Evolutionary conservation across 2,797 vertebrate genomes (phyloP), one percentile per base, ranked within the genome.

Genomic region (Sebastes nivosus): DNA sequence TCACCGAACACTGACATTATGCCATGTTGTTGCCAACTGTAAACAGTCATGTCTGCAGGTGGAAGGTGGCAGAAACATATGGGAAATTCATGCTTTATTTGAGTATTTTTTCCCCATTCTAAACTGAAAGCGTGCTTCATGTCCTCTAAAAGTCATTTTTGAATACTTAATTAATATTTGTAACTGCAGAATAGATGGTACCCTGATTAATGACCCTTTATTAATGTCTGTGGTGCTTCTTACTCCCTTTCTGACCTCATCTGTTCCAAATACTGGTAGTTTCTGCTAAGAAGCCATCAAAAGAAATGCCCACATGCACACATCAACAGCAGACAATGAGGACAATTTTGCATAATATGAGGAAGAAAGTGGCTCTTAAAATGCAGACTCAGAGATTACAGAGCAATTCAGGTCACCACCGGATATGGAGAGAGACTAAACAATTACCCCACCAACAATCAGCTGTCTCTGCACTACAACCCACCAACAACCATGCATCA

Each of bases 321-420:
- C 59, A 58, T 64, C 55, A 67, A 20, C 12, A 36, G 38, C 32
- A 87, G 50, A 75, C 64, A 79, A 81, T 64, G 46, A 67, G 50
- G 29, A 82, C 29, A 42, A 6, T 24, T 55, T 30, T 72, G 27
- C 59, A 64, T 25, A 30, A 58, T 25, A 46, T 22, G 8, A 79
- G 55, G 59, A 87, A 76, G 61, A 68, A 73, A 74, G 61, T 76
- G 46, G 4, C 50, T 87, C 18, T 82, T 77, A 58, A 76, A 80
- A 46, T 66, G 64, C 75, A 76, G 81, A 79, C 77, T 80, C 55
- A 38, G 75, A 92, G 85, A 92, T 90, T 90, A 89, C 55, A 67
- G 70, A 88, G 80, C 77, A 91, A 91, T 89, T 89, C 74, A 83
- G 91, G 91, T 90, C 90, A 92, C 13, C 2, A 52, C 25, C 16